Evolutionary conservation across 2,797 vertebrate species (phyloP), one percentile per base, ranked within the genome.

Genomic region (Astyanax mexicanus): DNA sequence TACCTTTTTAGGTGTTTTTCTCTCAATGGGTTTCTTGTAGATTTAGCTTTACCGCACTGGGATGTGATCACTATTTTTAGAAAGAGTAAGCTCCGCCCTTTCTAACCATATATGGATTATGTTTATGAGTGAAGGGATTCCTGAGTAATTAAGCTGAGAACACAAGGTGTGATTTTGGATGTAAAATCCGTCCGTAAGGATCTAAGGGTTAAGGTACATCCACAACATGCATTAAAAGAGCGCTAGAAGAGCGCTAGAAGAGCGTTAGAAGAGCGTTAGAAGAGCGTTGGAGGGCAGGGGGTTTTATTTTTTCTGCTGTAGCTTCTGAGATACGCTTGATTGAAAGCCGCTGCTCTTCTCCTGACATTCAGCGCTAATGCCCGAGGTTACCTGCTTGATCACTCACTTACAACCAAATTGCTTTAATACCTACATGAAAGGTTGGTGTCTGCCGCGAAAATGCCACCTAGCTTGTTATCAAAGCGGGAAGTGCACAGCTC

Each of bases 361-460:
- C n/a, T 65, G 65, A 40, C 52, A 72, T 77, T 71, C 74, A 29
- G 23, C 45, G 15, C 6, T 64, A 58, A 68, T 17, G 66, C 47
- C 73, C 40, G 64, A 55, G 61, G 66, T 70, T 54, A 40, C 40
- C 62, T 69, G 58, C 72, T 74, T 79, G 67, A 80, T 77, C 74
- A 69, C 57, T 44, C 38, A 68, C 68, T 84, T 75, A 38, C 69
- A 72, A 61, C 44, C 58, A 72, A 74, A 79, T 74, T 73, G 70
- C 66, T 77, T 84, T 79, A 76, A 67, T 77, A 58, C 29, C 70
- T 21, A 55, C 66, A 70, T 64, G 54, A 77, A 73, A 74, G 73
- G 73, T 58, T 81, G 69, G 38, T 47, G n/a, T 51, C 42, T 54
- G 69, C 47, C 71, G 61, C 25, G 68, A 70, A 73, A 83, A 80